Evolutionary conservation across 2,797 vertebrate genomes (phyloP), one percentile per base, ranked within the genome.

Genomic region (Momotus momota): DNA sequence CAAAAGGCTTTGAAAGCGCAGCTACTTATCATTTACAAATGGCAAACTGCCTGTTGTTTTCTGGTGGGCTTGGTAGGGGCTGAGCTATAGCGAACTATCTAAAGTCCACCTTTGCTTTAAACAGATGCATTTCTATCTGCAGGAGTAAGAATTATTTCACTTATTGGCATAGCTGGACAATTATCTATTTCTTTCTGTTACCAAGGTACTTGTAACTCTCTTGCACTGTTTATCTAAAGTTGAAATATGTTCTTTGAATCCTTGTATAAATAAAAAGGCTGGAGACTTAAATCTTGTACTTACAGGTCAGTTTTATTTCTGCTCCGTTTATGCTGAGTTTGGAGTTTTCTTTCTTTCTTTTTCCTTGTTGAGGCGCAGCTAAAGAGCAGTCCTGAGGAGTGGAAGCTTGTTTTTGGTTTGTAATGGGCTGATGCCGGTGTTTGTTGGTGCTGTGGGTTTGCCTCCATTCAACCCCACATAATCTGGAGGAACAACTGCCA

Each of bases 261-360:
- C 97, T 97, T 93, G 96, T 97, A 93, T 96, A 96, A 98, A 98
- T 98, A 98, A 98, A 97, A 98, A 97, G 95, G 96, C 98, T 98
- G 97, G 98, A 98, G 97, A 97, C 96, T 89, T 92, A 94, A 88
- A 90, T 91, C 81, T 85, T 35, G 85, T 91, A 93, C 70, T 75
- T 45, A 83, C 90, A 89, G 78, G 86, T 69, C 78, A 79, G 51
- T 91, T 86, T 94, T 90, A 66, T 94, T 97, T 95, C 60, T 88
- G 95, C 41, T 80, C 33, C 21, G 16, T 84, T 84, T 78, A 60
- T 65, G 64, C 22, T 2, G 5, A 79, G 62, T 82, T 75, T 62
- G 82, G 60, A 31, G 9, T 78, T 90, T 84, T 52, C n/a, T 61
- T 88, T 35, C 27, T 26, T 22, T 67, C 33, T 61, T 78, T 78